phyloP scores from a whole-genome alignment of 2,113 vertebrate species.

The Corythoichthys haematopterus region DNA sequence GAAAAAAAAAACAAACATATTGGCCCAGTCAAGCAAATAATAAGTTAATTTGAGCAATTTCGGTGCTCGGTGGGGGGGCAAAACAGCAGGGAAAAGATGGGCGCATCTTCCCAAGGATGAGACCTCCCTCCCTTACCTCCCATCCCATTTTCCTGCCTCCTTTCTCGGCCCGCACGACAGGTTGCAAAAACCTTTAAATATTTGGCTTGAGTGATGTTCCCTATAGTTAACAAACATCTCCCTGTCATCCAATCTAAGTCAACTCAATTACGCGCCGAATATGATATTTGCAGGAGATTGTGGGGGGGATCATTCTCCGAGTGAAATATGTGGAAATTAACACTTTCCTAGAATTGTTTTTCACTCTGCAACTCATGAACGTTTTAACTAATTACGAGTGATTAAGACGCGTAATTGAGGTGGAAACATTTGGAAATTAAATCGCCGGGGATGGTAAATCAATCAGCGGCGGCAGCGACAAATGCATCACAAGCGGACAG shows the following conservation, averaged over 20 bases:
- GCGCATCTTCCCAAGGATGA: slow-evolving; percentile 58
- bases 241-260: slow-evolving; percentile 61
- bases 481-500: slow-evolving; percentile 57
- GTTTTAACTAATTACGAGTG: slow-evolving; percentile 70
- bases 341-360: slow-evolving; percentile 57
- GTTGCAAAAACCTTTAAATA: slow-evolving; percentile 2
- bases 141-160: slow-evolving; percentile 37
- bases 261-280: slow-evolving; percentile 68
- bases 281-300: slow-evolving; percentile 48
- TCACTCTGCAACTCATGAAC: slow-evolving; percentile 49
- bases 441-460: slow-evolving; percentile 58
- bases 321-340: slow-evolving; percentile 63
- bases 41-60: slow-evolving; percentile 83
- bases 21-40: slow-evolving; percentile 80
- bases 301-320: slow-evolving; percentile 51
- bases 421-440: slow-evolving; percentile 63
- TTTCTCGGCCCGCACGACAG: slow-evolving; percentile 23
- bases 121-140: slow-evolving; percentile 19
- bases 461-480: slow-evolving; percentile 50
- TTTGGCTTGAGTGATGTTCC: not conserved
- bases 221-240: slow-evolving; percentile 38
- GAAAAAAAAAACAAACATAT: slow-evolving; percentile 73
- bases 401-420: slow-evolving; percentile 64
- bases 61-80: slow-evolving; percentile 68
- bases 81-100: slow-evolving; percentile 68